These are phyloP conservation scores for Cephalopholis sonnerati DNA, from an alignment of 2,113 vertebrate genomes.

Conservation along the genomic window DNA sequence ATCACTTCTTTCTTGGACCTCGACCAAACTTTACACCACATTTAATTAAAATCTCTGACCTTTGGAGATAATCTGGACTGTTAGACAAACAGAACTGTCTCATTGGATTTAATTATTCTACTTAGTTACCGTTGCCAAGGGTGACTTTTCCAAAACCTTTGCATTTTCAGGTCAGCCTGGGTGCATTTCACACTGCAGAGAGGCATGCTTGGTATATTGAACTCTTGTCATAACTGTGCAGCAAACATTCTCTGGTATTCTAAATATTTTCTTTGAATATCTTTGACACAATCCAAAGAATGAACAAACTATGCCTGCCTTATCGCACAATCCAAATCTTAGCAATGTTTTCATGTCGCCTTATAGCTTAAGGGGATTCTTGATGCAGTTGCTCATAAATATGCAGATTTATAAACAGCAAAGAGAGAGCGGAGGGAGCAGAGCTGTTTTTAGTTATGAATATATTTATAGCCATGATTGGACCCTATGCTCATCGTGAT, in stretches of 20 bases:
- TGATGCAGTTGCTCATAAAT: conserved; percentile 7
- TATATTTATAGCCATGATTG: background rate
- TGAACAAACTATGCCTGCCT: background rate
- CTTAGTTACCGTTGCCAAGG: background rate
- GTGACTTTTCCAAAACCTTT: background rate
- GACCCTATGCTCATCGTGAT: background rate
- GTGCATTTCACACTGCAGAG: conserved; percentile 41
- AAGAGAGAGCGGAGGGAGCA: background rate
- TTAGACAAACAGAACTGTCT: background rate
- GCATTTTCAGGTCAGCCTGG: background rate
- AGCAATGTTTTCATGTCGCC: background rate
- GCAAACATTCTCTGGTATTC: conserved; percentile 46
- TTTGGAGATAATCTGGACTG: background rate
- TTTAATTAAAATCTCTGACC: background rate
- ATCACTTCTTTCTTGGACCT: background rate
- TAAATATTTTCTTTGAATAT: conserved; percentile 36
- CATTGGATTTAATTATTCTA: background rate
- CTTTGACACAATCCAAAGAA: conserved; percentile 4
- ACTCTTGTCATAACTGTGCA: conserved; percentile 24
- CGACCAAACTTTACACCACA: background rate
- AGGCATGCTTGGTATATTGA: conserved; percentile 31
- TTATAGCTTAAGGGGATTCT: background rate
- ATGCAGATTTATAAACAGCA: conserved; percentile 14
- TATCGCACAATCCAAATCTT: background rate
- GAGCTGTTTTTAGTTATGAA: background rate